phyloP scores from a whole-genome alignment of 2,797 vertebrate genomes.

The Gymnoscopelus microlampas region DNA sequence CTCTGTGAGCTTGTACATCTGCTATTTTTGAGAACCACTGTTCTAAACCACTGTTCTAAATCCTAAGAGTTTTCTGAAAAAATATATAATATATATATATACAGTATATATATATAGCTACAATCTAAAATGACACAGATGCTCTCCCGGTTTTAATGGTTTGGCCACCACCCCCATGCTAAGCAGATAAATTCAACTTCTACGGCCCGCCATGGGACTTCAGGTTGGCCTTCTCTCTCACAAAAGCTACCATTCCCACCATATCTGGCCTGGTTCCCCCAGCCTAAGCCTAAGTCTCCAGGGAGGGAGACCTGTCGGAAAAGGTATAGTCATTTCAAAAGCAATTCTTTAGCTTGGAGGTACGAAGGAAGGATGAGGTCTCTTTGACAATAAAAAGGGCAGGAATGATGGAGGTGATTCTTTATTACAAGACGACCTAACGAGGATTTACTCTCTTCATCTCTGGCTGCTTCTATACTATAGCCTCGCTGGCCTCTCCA shows the following conservation, averaged over 20 bases:
- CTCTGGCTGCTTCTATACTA: conserved; percentile 30
- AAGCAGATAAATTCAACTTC: conserved; percentile 29
- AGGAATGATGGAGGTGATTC: conserved; percentile 66
- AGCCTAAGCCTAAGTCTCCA: conserved; percentile 51
- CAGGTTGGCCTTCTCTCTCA: conserved; percentile 42
- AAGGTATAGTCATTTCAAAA: conserved; percentile 77
- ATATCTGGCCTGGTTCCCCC: conserved; percentile 45
- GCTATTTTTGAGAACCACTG: too few relatives aligned
- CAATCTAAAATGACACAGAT: too few relatives aligned
- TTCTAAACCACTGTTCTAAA: too few relatives aligned
- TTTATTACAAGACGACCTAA: conserved; percentile 80
- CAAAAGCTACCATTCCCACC: conserved; percentile 49
- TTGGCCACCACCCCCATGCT: neutral
- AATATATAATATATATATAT: too few relatives aligned
- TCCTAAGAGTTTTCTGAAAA: too few relatives aligned
- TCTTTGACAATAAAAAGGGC: conserved; percentile 71
- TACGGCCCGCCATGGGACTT: conserved; percentile 36
- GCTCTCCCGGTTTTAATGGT: too few relatives aligned
- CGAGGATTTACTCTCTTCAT: conserved; percentile 77
- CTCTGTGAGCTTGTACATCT: too few relatives aligned
- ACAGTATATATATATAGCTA: too few relatives aligned
- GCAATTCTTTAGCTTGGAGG: conserved; percentile 74
- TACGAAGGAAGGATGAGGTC: conserved; percentile 48
- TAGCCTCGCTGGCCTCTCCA: conserved; percentile 20
- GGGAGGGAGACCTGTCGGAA: conserved; percentile 49